These are phyloP conservation scores for Diacarnus erythraeanus DNA, from an alignment of 37 sponge, comb jelly and placozoan genomes.

Conservation along the genomic window DNA sequence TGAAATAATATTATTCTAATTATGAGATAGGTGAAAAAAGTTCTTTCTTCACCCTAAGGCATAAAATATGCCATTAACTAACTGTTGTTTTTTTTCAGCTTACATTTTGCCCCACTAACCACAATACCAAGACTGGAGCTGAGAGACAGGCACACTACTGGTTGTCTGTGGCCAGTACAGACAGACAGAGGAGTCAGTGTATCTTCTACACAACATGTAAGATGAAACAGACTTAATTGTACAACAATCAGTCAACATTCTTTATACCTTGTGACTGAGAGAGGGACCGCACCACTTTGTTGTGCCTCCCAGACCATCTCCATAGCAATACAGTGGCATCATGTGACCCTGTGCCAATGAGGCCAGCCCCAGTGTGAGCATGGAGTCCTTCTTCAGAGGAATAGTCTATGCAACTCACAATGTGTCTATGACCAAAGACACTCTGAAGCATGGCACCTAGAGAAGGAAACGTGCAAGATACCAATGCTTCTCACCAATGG, in stretches of 20 bases:
- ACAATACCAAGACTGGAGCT: slow-evolving; percentile 75
- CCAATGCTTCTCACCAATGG: neutral
- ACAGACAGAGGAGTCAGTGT: slow-evolving; percentile 64
- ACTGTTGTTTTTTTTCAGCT: neutral
- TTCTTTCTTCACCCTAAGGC: no score
- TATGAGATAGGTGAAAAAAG: no score
- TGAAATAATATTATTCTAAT: no score
- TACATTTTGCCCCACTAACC: slow-evolving; percentile 81
- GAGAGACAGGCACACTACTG: slow-evolving; percentile 68
- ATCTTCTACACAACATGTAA: neutral
- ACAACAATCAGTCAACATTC: no score
- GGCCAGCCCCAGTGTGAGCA: slow-evolving; percentile 39
- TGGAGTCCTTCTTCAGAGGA: slow-evolving; percentile 49
- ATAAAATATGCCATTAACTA: no score
- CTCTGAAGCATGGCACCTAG: slow-evolving; percentile 72
- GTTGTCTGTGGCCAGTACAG: slow-evolving; percentile 79
- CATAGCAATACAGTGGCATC: slow-evolving; percentile 90
- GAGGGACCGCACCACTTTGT: slow-evolving; percentile 45
- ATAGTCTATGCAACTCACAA: slow-evolving; percentile 76
- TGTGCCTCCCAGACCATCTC: slow-evolving; percentile 71
- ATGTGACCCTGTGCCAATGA: slow-evolving; percentile 81
- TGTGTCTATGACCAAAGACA: slow-evolving; percentile 82
- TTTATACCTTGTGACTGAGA: neutral
- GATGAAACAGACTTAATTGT: no score
- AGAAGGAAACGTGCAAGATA: neutral